Evolutionary conservation across 2,113 vertebrate genomes (phyloP), one percentile per base, ranked within the genome.

Genomic region (Entomyzon cyanotis): DNA sequence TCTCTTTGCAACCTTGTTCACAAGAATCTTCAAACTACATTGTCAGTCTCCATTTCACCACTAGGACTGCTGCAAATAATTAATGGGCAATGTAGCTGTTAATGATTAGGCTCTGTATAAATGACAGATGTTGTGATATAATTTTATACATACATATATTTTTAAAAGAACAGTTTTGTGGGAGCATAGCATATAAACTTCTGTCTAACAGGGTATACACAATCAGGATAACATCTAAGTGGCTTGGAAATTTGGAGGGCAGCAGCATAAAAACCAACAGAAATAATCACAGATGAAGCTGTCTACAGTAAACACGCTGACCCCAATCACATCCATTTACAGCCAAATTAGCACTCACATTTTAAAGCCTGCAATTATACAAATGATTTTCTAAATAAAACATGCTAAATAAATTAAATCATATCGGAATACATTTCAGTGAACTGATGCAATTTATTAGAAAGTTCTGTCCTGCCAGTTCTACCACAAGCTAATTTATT

Each of bases 301-400:
- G 46, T 19, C 63, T 87, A 22, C 27, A 46, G 55, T 35, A 90
- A 90, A 67, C 39, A 84, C 16, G 27, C 23, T 31, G 93, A 93
- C 75, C 87, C 13, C 1, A 74, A 42, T 59, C 83, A 59, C 4
- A 20, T 60, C 58, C 41, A 60, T 65, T 71, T 68, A 37, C 44
- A 49, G 41, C 16, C 53, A 79, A 91, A 94, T 87, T 39, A 87
- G 39, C 33, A 80, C 39, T 23, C 64, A 50, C 6, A 15, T 75
- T 88, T 87, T 68, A 60, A 76, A 30, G 41, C 23, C 77, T 37
- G 27, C 58, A 89, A 79, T 94, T 83, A 69, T 22, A 91, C 33
- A 92, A 71, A 86, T 60, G 1, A 76, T 81, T 89, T 84, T 70
- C 84, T 86, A 87, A 88, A 73, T 50, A 83, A 92, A 95, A 71